Evolutionary conservation across 1,140 invertebrate species (phyloP), one percentile per base, ranked within the genome.

Genomic region (Saccostrea glomerata): DNA sequence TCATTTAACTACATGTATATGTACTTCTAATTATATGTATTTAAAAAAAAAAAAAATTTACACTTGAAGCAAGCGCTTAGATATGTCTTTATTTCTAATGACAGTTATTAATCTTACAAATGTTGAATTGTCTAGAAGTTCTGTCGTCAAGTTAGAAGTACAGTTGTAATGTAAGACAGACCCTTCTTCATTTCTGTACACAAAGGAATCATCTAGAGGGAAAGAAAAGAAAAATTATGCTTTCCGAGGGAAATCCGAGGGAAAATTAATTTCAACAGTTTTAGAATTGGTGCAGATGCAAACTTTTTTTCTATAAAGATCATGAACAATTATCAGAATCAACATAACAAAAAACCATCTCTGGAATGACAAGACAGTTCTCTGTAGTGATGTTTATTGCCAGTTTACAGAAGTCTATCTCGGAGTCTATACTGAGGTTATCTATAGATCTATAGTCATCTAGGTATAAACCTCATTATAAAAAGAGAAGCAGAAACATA

Each of bases 41-140:
- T 47, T 47, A 1, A 47, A 47, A 7, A 1, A 47, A 7, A 7
- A 7, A 7, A 47, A 47, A 7, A 47, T 1, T 47, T 47, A 47
- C 2, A 47, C 47, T 47, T 47, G 47, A 47, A 47, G 47, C 47
- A 47, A 47, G 47, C n/a, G n/a, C n/a, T n/a, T n/a, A n/a, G n/a
- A n/a, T n/a, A 47, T 47, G 47, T 47, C 47, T 47, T 47, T 47
- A 47, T 47, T 47, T 47, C 9, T 7, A 47, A 5, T 47, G 47
- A 47, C 47, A 47, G 9, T 47, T 47, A 7, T 7, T 5, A 47
- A 90, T 97, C 97, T 97, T 96, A 98, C 97, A 94, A 97, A 97
- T 63, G 97, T 97, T 7, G 97, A 96, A 94, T 97, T 97, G 92
- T 97, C 97, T 96, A 97, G 96, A 60, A 98, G 96, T 84, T 96